These are phyloP conservation scores for Pseudonaja textilis DNA, from an alignment of 2,113 vertebrate genomes.

Conservation along the genomic window DNA sequence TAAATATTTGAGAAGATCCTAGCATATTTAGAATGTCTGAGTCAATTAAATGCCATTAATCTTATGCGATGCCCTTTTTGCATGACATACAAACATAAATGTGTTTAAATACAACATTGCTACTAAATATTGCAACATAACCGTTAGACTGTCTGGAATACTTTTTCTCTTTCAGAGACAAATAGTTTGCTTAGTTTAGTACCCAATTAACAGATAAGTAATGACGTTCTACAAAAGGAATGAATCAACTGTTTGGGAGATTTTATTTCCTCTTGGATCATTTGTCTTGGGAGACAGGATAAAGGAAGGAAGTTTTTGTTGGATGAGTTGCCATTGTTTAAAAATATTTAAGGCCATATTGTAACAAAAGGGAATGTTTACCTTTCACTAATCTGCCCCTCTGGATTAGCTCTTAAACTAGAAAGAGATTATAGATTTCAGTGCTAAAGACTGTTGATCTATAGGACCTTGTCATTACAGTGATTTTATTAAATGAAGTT, in stretches of 20 bases:
- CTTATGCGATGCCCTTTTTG: background rate
- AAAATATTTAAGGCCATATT: conserved; percentile 60
- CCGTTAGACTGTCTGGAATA: conserved; percentile 18
- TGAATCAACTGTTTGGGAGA: conserved; percentile 21
- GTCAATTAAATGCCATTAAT: background rate
- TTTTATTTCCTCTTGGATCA: background rate
- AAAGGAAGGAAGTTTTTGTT: conserved; percentile 48
- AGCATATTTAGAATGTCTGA: background rate
- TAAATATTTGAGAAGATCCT: background rate
- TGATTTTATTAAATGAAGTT: conserved; percentile 60
- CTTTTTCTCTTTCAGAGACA: conserved; percentile 23
- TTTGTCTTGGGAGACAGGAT: conserved; percentile 40
- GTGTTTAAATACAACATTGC: background rate
- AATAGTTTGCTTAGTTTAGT: conserved; percentile 32
- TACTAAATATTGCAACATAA: background rate
- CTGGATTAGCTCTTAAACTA: conserved; percentile 35
- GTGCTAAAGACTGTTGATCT: conserved; percentile 53
- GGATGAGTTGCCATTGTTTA: conserved; percentile 44
- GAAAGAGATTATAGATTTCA: conserved; percentile 58
- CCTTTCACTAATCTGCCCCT: conserved; percentile 50
- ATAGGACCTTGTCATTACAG: conserved; percentile 37
- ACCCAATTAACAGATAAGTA: conserved; percentile 26
- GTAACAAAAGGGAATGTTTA: conserved; percentile 29
- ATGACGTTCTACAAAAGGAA: conserved; percentile 23
- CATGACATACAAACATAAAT: background rate